Evolutionary conservation across 2,888 invertebrate genomes (phyloP).

Genomic region (Rhogogaster chlorosoma): DNA sequence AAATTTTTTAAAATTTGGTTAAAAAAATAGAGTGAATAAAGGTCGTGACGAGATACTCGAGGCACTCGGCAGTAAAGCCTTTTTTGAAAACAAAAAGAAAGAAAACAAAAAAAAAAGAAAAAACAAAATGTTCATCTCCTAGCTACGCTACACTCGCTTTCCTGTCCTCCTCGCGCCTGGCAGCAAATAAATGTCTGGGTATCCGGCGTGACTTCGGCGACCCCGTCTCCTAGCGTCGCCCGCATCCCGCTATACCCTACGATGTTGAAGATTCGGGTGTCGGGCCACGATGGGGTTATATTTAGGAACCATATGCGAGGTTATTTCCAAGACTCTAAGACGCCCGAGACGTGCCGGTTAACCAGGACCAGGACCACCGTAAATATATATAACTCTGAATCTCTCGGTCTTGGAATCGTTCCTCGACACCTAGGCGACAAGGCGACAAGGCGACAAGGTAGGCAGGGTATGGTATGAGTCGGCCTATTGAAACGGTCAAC

Average conservation of each 20-base stretch:
- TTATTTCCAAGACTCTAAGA: constrained; percentile 71
- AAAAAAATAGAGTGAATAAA: background rate
- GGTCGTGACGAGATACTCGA: background rate
- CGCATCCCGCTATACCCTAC: constrained; percentile 1
- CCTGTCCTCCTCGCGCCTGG: constrained; percentile 51
- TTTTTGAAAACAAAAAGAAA: background rate
- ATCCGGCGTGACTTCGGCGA: constrained; percentile 62
- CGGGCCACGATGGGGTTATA: constrained; percentile 70
- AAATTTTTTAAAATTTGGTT: background rate
- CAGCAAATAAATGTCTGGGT: constrained; percentile 72
- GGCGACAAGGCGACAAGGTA: too few relatives aligned
- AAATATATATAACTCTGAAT: constrained; percentile 17
- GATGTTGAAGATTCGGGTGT: constrained; percentile 50
- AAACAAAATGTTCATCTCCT: background rate
- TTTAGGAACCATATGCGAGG: constrained; percentile 76
- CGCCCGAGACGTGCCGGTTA: background rate
- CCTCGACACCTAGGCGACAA: constrained; percentile 14
- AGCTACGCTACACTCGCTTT: constrained; percentile 15
- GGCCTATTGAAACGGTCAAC: background rate
- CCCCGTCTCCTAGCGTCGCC: constrained; percentile 38
- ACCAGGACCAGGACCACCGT: constrained; percentile 45
- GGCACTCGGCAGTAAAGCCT: background rate
- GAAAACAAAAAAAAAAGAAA: too few relatives aligned
- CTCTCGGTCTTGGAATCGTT: constrained; percentile 18
- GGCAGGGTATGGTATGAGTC: background rate